Evolutionary conservation across 2,113 vertebrate genomes (phyloP).

Genomic region (Saccopteryx bilineata): DNA sequence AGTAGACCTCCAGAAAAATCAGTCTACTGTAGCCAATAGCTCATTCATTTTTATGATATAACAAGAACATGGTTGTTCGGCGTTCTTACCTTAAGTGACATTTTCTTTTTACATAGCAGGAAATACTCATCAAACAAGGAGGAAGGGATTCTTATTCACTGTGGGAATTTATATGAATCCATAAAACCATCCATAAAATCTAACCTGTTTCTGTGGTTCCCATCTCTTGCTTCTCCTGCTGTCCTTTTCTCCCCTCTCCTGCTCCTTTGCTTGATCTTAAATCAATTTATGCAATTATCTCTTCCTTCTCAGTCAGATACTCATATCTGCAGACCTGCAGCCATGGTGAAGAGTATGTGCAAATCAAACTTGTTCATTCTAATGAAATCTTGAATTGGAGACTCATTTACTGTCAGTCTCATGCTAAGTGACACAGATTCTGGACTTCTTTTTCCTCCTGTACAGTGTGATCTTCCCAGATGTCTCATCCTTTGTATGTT

Average conservation of each 20-base stretch:
- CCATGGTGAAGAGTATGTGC: background rate
- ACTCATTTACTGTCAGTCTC: background rate
- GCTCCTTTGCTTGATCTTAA: background rate
- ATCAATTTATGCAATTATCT: background rate
- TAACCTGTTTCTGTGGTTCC: background rate
- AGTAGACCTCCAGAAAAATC: background rate
- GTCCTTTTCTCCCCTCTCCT: background rate
- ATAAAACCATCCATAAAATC: background rate
- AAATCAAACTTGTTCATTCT: background rate
- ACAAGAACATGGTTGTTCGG: background rate
- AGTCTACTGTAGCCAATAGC: background rate
- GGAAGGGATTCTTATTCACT: background rate
- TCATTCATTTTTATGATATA: slow-evolving; percentile 3
- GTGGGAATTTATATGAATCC: background rate
- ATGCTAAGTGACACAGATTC: background rate
- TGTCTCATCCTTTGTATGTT: background rate
- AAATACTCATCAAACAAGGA: background rate
- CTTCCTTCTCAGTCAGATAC: background rate
- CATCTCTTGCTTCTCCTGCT: background rate
- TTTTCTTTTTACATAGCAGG: background rate
- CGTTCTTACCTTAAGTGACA: background rate
- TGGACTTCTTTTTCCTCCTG: background rate
- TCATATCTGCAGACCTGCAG: background rate
- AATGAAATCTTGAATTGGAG: background rate
- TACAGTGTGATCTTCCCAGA: background rate